Base-by-base conservation (phyloP, 2,888 invertebrate species). In the Mimumesa dahlbomi region DNA sequence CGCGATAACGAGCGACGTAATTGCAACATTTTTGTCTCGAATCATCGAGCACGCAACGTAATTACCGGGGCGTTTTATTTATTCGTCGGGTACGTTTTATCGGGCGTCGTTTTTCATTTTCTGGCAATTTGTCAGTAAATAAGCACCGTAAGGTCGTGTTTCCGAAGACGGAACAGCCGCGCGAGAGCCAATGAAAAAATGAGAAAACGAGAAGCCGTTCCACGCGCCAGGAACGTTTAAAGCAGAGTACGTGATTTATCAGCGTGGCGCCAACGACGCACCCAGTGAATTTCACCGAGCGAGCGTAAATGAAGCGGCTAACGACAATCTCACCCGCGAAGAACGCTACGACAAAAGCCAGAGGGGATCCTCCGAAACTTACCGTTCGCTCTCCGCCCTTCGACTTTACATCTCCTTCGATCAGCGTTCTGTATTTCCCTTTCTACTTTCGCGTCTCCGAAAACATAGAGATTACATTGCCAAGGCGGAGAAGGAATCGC, bases 241-340 rank as follows among this genome's bases (percentile, higher is more conserved):
- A 68, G 63, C 64, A 43, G 52, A 50, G 64, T 29, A 43, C 52
- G 70, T 64, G 79, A 79, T 79, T 79, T 81, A 81, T 81, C 78
- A 67, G 69, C 42, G n/a, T 38, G 63, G 46, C 73, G 57, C 56
- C 54, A 49, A 56, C 56, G 58, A 57, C 65, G 67, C 46, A 66
- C 61, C 66, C 64, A 72, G 61, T 62, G 76, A 78, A 75, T 76
- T 78, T 78, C 72, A 50, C 48, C 70, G 69, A 68, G 79, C 78
- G 46, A 53, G 78, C 77, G 79, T 81, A 79, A 82, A 82, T 82
- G 82, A 82, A 82, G 79, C 82, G 82, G 74, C 75, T 82, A 82
- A 82, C 82, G 82, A 82, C 79, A 76, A 75, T 82, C 75, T 67
- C 70, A 46, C 67, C 56, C 66, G 73, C 64, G 66, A 58, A 48